A percentile compares a stretch with the other conserved stretches of the same genome.
phyloP scores from a whole-genome alignment of 2,797 vertebrate species.

The Cyclopterus lumpus region DNA sequence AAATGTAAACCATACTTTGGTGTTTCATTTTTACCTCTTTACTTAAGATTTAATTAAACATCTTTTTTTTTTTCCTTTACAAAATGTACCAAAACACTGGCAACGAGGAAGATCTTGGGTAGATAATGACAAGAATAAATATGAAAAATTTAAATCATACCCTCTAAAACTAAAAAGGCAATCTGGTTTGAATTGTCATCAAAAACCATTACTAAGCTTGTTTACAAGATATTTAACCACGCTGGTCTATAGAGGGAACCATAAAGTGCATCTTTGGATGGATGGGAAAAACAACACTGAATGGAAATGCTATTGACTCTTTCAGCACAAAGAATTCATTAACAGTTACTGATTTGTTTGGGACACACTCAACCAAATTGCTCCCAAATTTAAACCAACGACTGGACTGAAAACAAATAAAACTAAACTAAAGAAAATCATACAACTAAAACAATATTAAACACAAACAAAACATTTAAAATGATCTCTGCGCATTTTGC shows the following conservation, averaged over 20 bases:
- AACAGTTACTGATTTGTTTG: constrained; percentile 46
- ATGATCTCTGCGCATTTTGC: constrained; percentile 43
- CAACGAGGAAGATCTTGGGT: constrained; percentile 25
- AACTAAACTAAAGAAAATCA: constrained; percentile 36
- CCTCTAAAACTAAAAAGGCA: constrained; percentile 4
- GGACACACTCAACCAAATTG: constrained; percentile 50
- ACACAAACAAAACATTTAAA: constrained; percentile 57
- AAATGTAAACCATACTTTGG: constrained; percentile 72
- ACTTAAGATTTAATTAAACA: constrained; percentile 23
- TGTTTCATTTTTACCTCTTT: constrained; percentile 47
- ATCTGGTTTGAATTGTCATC: constrained; percentile 8
- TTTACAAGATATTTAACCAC: constrained; percentile 26
- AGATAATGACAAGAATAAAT: constrained; percentile 52
- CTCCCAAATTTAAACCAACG: constrained; percentile 53
- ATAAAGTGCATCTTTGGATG: constrained; percentile 79
- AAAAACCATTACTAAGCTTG: neutral
- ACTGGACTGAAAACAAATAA: constrained; percentile 50
- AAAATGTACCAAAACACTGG: constrained; percentile 33
- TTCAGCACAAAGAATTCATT: constrained; percentile 51
- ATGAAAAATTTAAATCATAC: constrained; percentile 53
- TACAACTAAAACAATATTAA: constrained; percentile 48
- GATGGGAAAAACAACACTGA: constrained; percentile 65
- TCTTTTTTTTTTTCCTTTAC: constrained; percentile 3
- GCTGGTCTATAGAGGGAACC: constrained; percentile 54
- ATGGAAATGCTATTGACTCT: constrained; percentile 51